A percentile compares a stretch with the other conserved stretches of the same genome.
phyloP scores from a whole-genome alignment of 2,113 vertebrate species.

The Centropristis striata region DNA sequence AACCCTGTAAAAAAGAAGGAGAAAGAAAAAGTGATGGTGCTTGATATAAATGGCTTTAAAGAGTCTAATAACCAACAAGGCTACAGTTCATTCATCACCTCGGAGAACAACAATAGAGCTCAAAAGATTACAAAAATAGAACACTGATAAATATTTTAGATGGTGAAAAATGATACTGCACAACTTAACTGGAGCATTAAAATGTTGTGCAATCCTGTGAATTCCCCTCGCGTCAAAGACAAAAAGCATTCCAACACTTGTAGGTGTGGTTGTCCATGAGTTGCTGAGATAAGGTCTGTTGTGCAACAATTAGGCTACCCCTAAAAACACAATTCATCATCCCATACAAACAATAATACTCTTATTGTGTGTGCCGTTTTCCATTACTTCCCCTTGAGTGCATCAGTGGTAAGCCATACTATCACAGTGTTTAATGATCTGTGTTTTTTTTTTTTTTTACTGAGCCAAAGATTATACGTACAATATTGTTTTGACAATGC shows the following conservation, averaged over 20 bases:
- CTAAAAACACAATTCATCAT: background rate
- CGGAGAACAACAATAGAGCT: background rate
- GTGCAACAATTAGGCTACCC: background rate
- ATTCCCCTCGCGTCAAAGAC: slow-evolving; percentile 10
- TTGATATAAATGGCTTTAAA: background rate
- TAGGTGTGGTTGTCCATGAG: slow-evolving; percentile 29
- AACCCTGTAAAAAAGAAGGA: background rate
- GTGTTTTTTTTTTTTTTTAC: too few relatives aligned
- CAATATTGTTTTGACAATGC: too few relatives aligned
- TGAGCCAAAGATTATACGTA: too few relatives aligned
- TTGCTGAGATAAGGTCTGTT: background rate
- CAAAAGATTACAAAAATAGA: slow-evolving; percentile 5
- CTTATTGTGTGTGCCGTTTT: background rate
- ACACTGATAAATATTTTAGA: slow-evolving; percentile 19
- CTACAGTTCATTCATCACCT: background rate
- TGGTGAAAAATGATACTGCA: slow-evolving; percentile 24
- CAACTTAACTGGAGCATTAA: slow-evolving; percentile 29
- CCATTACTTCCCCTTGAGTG: background rate
- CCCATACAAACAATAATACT: too few relatives aligned
- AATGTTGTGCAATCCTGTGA: slow-evolving; percentile 30
- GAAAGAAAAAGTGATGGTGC: background rate
- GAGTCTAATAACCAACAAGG: background rate
- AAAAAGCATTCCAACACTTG: slow-evolving; percentile 24
- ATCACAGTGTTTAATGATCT: too few relatives aligned
- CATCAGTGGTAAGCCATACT: background rate